Evolutionary conservation across 92 coral and sea anemone species (phyloP).

Genomic region (Diadumene lineata): DNA sequence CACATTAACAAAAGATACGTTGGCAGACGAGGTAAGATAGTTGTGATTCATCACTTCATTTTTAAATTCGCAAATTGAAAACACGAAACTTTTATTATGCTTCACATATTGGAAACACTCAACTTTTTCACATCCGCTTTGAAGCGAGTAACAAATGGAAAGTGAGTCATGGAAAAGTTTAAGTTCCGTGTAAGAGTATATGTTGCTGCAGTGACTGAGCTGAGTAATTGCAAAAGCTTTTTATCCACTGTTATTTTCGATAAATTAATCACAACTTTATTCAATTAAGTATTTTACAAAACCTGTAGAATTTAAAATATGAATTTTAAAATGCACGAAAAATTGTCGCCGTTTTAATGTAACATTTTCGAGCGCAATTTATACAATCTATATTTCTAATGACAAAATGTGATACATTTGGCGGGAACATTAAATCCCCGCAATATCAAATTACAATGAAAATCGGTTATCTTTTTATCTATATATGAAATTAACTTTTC

Average conservation of each 20-base stretch:
- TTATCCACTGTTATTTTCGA: too few species aligned
- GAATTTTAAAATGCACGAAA: neutral
- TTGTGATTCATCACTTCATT: neutral
- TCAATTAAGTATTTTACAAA: too few species aligned
- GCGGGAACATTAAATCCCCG: slow-evolving; percentile 13
- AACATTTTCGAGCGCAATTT: too few species aligned
- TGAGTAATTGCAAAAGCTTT: too few species aligned
- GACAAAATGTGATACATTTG: neutral
- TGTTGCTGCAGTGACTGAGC: too few species aligned
- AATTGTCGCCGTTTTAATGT: neutral
- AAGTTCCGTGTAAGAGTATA: neutral
- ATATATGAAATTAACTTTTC: neutral
- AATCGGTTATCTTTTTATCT: neutral
- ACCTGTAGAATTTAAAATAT: too few species aligned
- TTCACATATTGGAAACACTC: neutral
- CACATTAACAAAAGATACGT: slow-evolving; percentile 60
- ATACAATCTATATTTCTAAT: too few species aligned
- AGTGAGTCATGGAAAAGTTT: neutral
- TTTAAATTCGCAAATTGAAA: neutral
- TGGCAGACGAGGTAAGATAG: slow-evolving; percentile 77
- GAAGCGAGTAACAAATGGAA: neutral
- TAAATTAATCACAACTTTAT: too few species aligned
- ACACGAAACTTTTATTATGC: neutral
- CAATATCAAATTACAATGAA: neutral
- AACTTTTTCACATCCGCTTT: too few species aligned